Conservation (phyloP, 2,888 invertebrate species). For the Ceramica pisi region DNA sequence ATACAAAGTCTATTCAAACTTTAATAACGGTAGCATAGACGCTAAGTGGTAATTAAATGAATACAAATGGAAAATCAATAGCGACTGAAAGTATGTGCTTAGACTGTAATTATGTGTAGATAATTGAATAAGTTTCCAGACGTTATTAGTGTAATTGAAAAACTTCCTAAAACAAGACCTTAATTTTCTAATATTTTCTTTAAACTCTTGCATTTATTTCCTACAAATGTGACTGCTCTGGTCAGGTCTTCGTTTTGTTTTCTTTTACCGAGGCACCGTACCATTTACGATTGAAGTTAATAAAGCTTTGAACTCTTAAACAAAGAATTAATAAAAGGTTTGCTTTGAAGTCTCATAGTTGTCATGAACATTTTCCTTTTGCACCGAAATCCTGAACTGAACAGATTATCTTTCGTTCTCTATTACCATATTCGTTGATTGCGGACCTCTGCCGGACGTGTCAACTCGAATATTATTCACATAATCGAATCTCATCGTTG, state of each 20-base stretch:
- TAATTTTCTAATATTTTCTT: no score
- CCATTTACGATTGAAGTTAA: constrained; percentile 9
- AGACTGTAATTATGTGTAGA: constrained; percentile 41
- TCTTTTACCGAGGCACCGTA: background rate
- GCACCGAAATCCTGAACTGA: constrained; percentile 36
- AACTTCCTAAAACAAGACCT: constrained; percentile 57
- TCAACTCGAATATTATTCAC: constrained; percentile 71
- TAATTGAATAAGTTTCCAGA: constrained; percentile 47
- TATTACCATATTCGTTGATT: constrained; percentile 68
- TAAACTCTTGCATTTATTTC: constrained; percentile 18
- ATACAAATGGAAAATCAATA: constrained; percentile 46
- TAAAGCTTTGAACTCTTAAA: constrained; percentile 33
- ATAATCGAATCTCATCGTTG: constrained; percentile 73
- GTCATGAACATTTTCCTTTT: constrained; percentile 53
- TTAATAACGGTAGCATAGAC: constrained; percentile 48
- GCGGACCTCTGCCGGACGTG: constrained; percentile 65
- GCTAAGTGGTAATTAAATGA: constrained; percentile 62
- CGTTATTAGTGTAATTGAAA: constrained; percentile 66
- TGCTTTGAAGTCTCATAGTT: constrained; percentile 70
- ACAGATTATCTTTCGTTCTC: constrained; percentile 45
- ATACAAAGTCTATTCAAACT: constrained; percentile 69
- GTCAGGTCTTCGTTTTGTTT: constrained; percentile 4
- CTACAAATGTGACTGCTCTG: constrained; percentile 1
- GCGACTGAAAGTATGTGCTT: constrained; percentile 34
- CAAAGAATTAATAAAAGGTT: constrained; percentile 33